Percentiles rank a stretch among this genome's conserved stretches.
Conservation (phyloP, 2,113 vertebrate genomes). For the Poeciliopsis occidentalis region DNA sequence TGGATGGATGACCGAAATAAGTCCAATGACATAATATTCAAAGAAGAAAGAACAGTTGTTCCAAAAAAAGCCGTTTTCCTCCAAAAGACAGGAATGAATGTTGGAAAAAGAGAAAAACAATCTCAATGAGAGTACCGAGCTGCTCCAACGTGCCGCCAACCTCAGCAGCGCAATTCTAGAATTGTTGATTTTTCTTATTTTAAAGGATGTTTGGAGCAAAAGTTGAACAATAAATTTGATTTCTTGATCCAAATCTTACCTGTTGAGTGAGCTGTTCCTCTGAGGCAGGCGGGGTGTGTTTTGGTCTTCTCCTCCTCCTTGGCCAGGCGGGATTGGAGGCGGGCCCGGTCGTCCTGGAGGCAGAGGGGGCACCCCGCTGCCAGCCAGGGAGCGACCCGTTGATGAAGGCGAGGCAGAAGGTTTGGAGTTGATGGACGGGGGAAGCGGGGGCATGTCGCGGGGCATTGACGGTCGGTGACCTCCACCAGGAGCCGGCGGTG, state of each 20-base stretch:
- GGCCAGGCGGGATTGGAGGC: conserved; percentile 80
- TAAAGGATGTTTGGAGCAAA: too few relatives aligned
- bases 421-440: conserved; percentile 82
- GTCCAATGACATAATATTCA: too few relatives aligned
- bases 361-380: conserved; percentile 76
- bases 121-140: too few relatives aligned
- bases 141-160: too few relatives aligned
- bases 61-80: too few relatives aligned
- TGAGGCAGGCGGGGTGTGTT: conserved; percentile 87
- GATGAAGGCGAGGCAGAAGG: conserved; percentile 77
- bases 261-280: conserved; percentile 86
- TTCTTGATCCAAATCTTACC: conserved; percentile 22
- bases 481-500: conserved; percentile 73
- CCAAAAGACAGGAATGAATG: too few relatives aligned
- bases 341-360: conserved; percentile 84
- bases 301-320: conserved; percentile 79
- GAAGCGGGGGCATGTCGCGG: conserved; percentile 81
- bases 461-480: conserved; percentile 78
- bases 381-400: conserved; percentile 48
- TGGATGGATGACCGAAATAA: too few relatives aligned
- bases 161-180: too few relatives aligned
- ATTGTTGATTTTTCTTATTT: too few relatives aligned
- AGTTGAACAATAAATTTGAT: too few relatives aligned
- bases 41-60: too few relatives aligned
- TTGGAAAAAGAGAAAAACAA: too few relatives aligned